Conservation (phyloP, 2,797 vertebrate genomes). For the Darevskia nairensis region DNA sequence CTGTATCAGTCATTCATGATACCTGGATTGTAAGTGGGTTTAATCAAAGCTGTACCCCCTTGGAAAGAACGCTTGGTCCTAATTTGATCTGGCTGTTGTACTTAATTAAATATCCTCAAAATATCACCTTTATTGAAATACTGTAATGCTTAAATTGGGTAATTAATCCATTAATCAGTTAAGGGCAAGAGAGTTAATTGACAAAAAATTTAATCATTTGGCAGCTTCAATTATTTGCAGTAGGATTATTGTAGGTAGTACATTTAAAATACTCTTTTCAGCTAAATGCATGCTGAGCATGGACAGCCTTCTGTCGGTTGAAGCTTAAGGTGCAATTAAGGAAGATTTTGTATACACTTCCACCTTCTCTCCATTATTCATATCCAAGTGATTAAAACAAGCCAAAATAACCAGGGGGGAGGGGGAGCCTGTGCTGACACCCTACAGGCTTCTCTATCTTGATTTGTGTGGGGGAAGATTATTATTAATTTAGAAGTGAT, state of each 20-base stretch:
- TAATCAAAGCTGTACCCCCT: constrained; percentile 6
- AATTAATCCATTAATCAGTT: constrained; percentile 46
- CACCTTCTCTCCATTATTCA: constrained; percentile 27
- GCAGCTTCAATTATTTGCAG: constrained; percentile 33
- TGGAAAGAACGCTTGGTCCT: not conserved
- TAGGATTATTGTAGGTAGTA: constrained; percentile 29
- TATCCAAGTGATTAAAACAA: not conserved
- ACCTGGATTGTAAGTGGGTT: constrained; percentile 5
- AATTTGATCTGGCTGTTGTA: constrained; percentile 7
- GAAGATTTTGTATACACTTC: constrained; percentile 35
- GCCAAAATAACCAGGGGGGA: not conserved
- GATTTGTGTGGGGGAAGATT: not conserved
- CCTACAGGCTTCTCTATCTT: not conserved
- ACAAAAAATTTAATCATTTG: constrained; percentile 36
- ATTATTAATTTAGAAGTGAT: constrained; percentile 50
- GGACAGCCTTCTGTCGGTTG: constrained; percentile 10
- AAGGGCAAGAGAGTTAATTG: constrained; percentile 33
- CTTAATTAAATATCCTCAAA: constrained; percentile 27
- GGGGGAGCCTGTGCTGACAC: not conserved
- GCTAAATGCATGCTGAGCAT: not conserved
- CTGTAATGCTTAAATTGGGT: constrained; percentile 16
- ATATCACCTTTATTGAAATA: constrained; percentile 27
- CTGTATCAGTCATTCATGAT: not conserved
- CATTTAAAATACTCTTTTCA: constrained; percentile 25
- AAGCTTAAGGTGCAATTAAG: constrained; percentile 17